phyloP scores from a whole-genome alignment of 2,113 vertebrate genomes.

The Lophochroa leadbeateri region DNA sequence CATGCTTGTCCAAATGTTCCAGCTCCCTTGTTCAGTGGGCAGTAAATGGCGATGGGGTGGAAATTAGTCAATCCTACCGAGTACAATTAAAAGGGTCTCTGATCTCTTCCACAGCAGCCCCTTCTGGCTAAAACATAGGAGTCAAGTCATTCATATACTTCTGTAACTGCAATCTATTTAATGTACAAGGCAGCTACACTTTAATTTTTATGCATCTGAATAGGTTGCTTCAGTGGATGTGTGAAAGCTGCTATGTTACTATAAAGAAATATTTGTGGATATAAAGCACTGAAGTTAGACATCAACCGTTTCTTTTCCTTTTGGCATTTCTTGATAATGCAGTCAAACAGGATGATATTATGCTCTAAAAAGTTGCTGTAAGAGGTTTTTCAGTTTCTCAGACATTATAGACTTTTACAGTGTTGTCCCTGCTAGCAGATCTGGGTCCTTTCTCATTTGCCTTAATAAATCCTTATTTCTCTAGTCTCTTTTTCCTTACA shows the following conservation, averaged over 20 bases:
- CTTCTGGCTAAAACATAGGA: neutral
- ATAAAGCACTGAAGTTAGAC: slow-evolving; percentile 13
- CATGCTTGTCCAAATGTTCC: slow-evolving; percentile 64
- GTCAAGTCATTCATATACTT: neutral
- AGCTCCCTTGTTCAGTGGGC: slow-evolving; percentile 70
- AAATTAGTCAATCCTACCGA: slow-evolving; percentile 77
- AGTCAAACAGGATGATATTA: neutral
- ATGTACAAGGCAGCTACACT: neutral
- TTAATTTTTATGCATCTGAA: neutral
- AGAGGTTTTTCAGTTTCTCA: neutral
- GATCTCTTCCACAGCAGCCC: slow-evolving; percentile 42
- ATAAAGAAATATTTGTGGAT: slow-evolving; percentile 39
- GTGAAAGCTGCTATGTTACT: slow-evolving; percentile 1
- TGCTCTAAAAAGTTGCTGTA: neutral
- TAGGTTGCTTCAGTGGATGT: neutral
- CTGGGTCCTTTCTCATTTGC: neutral
- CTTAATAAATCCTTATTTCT: neutral
- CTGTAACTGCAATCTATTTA: neutral
- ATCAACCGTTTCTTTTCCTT: slow-evolving; percentile 45
- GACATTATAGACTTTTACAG: neutral
- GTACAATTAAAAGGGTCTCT: slow-evolving; percentile 59
- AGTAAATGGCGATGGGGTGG: slow-evolving; percentile 87
- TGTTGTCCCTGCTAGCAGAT: neutral
- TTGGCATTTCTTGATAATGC: neutral
- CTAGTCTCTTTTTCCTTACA: neutral